Evolutionary conservation across 2,113 vertebrate genomes (phyloP), one percentile per base, ranked within the genome.

Genomic region (Prionailurus bengalensis): DNA sequence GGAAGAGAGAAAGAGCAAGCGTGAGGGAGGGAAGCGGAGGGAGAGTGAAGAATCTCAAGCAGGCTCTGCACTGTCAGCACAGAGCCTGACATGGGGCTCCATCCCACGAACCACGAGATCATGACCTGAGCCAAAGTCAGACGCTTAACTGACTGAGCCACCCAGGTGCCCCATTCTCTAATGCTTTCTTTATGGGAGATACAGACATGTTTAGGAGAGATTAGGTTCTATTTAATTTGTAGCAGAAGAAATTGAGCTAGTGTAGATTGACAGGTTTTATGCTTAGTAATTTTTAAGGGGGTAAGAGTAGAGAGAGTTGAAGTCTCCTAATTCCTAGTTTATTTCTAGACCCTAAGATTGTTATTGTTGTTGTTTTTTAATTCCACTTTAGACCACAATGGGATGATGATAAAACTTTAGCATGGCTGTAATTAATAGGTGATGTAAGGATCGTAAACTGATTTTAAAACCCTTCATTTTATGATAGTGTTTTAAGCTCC

Each of bases 401-500:
- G 17, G 19, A 53, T 87, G 45, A 23, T 96, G 36, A 81, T 73
- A 73, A 91, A 91, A 71, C 36, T 42, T 91, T n/a, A 91, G 73
- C 25, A 39, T 91, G 81, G 21, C 15, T 91, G 3, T 93, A 89
- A 63, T 55, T 96, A 42, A 53, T 51, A 84, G 42, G 48, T 94
- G 53, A 65, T 84, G 8, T 21, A 84, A 80, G 39, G 23, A 87
- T 92, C 33, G 53, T 90, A 84, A 90, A 90, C 33, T 94, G 80
- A 94, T 71, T 94, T 86, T 61, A 81, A 85, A 70, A 68, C 31
- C n/a, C 33, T 95, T 94, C 21, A 71, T 93, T 91, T 97, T 95
- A 76, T 94, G 93, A 70, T 90, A 87, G 70, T 78, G 51, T 68
- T 92, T 80, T 36, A 93, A 96, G 70, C 25, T 80, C 92, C 21